These are phyloP conservation scores for Mythimna loreyi DNA, from an alignment of 2,888 invertebrate genomes.

Conservation along the genomic window DNA sequence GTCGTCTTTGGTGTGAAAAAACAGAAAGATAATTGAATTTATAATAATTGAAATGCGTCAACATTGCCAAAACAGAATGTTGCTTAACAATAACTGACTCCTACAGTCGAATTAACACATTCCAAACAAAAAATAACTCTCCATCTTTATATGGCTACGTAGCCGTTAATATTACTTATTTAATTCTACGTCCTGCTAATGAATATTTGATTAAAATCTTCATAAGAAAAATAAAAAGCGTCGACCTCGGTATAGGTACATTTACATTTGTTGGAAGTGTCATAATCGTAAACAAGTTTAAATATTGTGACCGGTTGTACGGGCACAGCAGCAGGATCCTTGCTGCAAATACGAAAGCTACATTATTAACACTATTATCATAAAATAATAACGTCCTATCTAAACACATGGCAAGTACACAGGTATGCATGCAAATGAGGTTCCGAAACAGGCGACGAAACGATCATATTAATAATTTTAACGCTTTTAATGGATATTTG, in stretches of 20 bases:
- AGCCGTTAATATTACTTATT: neutral
- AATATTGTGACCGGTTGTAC: constrained; percentile 70
- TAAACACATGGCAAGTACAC: constrained; percentile 73
- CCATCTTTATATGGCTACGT: neutral
- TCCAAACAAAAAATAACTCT: neutral
- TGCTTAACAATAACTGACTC: constrained; percentile 33
- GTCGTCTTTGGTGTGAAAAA: constrained; percentile 29
- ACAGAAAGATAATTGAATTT: constrained; percentile 26
- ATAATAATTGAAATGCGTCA: constrained; percentile 21
- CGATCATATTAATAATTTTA: constrained; percentile 86
- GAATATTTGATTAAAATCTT: constrained; percentile 6
- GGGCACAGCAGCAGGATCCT: constrained; percentile 66
- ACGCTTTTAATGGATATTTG: constrained; percentile 84
- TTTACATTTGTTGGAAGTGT: constrained; percentile 42
- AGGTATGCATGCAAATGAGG: constrained; percentile 77
- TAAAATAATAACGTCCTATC: constrained; percentile 80
- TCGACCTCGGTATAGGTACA: neutral
- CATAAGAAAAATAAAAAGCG: constrained; percentile 11
- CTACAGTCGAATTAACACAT: constrained; percentile 23
- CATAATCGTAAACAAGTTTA: constrained; percentile 68
- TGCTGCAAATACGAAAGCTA: constrained; percentile 57
- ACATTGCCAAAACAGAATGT: constrained; percentile 20
- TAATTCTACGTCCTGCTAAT: neutral
- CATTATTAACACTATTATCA: constrained; percentile 77
- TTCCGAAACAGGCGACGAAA: constrained; percentile 66